Conservation (phyloP, 1,140 invertebrate species). For the Heliconius melpomene region DNA sequence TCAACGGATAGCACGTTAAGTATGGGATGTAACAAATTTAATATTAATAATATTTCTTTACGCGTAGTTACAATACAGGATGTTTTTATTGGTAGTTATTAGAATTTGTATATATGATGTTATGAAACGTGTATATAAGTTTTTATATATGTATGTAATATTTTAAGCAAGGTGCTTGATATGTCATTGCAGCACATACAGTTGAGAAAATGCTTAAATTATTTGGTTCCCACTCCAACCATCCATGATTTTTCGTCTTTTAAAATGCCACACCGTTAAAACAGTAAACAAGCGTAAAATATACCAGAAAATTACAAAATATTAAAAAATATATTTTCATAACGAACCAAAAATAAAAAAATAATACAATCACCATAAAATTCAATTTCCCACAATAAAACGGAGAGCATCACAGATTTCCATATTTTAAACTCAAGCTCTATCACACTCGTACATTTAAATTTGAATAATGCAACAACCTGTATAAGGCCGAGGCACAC, state of each 20-base stretch:
- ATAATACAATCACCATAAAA: background rate
- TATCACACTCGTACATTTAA: constrained; percentile 36
- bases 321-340: no score
- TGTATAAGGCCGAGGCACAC: constrained; percentile 57
- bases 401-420: background rate
- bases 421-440: background rate
- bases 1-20: constrained; percentile 65
- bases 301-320: no score
- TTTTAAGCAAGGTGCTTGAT: no score
- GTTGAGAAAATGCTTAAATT: no score
- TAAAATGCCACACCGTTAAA: no score
- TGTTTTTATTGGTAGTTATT: constrained; percentile 29
- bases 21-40: constrained; percentile 78
- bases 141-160: no score
- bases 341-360: background rate
- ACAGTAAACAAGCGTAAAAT: no score
- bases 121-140: no score
- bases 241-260: no score
- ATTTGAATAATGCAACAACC: constrained; percentile 48
- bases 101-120: background rate
- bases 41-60: constrained; percentile 74
- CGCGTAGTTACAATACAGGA: constrained; percentile 50
- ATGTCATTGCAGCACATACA: no score
- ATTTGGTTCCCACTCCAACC: no score
- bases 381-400: constrained; percentile 1